Evolutionary conservation across 30 jellyfish, hydroid and myxozoan genomes (phyloP).

Genomic region (Hydra vulgaris): DNA sequence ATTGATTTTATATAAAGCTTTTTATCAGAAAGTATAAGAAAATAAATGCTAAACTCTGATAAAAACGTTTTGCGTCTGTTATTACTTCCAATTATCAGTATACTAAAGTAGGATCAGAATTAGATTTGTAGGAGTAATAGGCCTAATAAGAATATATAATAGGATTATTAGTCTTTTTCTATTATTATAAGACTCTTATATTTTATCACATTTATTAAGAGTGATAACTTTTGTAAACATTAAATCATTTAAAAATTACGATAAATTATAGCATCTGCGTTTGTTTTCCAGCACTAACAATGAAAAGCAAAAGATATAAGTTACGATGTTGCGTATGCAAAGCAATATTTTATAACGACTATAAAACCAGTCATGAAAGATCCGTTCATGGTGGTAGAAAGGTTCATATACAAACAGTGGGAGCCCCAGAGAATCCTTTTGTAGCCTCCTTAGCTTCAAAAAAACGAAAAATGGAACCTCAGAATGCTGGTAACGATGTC

Average conservation of each 20-base stretch:
- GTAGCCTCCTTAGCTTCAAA: too few species aligned
- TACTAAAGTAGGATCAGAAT: background rate
- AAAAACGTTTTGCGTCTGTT: background rate
- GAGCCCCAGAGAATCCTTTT: too few species aligned
- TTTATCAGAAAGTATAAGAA: background rate
- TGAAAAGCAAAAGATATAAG: background rate
- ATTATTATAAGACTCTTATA: background rate
- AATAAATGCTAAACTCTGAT: background rate
- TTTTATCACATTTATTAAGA: too few species aligned
- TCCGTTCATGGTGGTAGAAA: background rate
- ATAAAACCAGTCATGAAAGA: background rate
- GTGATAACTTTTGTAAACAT: background rate
- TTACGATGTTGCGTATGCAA: background rate
- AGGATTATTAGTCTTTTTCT: background rate
- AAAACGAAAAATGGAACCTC: too few species aligned
- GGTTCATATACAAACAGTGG: background rate
- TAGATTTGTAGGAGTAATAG: background rate
- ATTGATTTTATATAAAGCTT: background rate
- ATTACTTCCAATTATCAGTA: background rate
- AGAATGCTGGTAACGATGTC: too few species aligned
- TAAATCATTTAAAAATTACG: background rate
- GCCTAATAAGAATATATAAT: background rate
- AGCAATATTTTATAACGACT: background rate
- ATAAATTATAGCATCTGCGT: background rate
- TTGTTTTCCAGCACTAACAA: background rate